Percentiles rank a stretch among this genome's conserved stretches.
phyloP scores from a whole-genome alignment of 2,113 vertebrate species.

The Odocoileus hemionus region DNA sequence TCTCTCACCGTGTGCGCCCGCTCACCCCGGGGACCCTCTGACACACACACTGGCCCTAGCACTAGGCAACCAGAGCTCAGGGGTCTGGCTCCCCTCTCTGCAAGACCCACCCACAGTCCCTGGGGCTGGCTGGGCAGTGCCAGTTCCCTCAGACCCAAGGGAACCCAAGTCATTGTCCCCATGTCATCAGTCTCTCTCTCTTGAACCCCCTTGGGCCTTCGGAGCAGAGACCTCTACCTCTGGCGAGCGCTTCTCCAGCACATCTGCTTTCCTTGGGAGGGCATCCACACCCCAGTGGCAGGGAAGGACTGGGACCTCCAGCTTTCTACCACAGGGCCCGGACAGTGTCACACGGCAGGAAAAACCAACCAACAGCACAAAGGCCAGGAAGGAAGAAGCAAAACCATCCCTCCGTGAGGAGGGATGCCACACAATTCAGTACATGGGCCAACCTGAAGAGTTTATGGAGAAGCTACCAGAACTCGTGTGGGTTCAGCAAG shows the following conservation, averaged over 20 bases:
- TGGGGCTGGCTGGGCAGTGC: not conserved
- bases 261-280: not conserved
- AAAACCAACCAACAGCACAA: not conserved
- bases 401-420: not conserved
- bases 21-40: fast-evolving
- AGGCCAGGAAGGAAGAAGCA: not conserved
- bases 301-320: not conserved
- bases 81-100: not conserved
- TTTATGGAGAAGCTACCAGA: not conserved
- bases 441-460: not conserved
- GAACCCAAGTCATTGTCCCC: not conserved
- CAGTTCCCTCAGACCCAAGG: not conserved
- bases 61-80: not conserved
- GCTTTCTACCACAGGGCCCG: not conserved
- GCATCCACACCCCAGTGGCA: no score
- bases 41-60: not conserved
- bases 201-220: not conserved
- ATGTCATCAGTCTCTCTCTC: not conserved
- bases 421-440: not conserved
- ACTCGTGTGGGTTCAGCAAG: not conserved
- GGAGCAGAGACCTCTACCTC: not conserved
- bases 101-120: not conserved
- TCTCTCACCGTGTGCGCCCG: not conserved
- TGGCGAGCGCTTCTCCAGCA: not conserved
- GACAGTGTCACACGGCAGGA: not conserved